These are phyloP conservation scores for Stomatorhinus walkeri DNA, from an alignment of 2,797 vertebrate species.

Conservation along the genomic window DNA sequence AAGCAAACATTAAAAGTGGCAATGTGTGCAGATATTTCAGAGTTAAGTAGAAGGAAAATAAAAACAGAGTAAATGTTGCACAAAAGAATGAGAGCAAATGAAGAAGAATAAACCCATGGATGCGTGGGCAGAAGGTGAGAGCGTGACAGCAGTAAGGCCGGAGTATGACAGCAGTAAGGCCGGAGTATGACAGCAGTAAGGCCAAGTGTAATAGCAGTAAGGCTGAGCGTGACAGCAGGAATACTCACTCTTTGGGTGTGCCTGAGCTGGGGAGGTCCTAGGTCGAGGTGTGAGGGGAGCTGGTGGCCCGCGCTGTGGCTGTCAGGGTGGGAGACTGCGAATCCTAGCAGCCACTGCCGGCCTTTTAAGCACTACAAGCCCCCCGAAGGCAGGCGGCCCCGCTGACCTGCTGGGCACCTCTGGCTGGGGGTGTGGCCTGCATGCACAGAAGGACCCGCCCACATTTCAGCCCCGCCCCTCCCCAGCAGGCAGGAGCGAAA, in stretches of 20 bases:
- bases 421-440: constrained; percentile 40
- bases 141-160: background rate
- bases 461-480: constrained; percentile 24
- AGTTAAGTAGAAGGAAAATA: background rate
- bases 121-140: constrained; percentile 3
- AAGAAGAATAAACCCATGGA: background rate
- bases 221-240: background rate
- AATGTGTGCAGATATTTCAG: background rate
- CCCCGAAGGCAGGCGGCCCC: constrained; percentile 56
- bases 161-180: background rate
- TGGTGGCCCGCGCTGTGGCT: constrained; percentile 65
- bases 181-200: background rate
- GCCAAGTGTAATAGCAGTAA: background rate
- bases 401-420: constrained; percentile 57
- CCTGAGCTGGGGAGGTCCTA: background rate
- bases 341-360: constrained; percentile 53
- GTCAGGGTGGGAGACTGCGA: constrained; percentile 71
- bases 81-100: background rate
- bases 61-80: background rate
- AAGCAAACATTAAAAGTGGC: background rate
- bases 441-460: constrained; percentile 30
- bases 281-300: constrained; percentile 44
- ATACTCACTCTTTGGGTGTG: constrained; percentile 67
- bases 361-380: constrained; percentile 78
- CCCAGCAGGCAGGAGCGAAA: background rate